phyloP scores from a whole-genome alignment of 2,113 vertebrate genomes.

The Pteronura brasiliensis region DNA sequence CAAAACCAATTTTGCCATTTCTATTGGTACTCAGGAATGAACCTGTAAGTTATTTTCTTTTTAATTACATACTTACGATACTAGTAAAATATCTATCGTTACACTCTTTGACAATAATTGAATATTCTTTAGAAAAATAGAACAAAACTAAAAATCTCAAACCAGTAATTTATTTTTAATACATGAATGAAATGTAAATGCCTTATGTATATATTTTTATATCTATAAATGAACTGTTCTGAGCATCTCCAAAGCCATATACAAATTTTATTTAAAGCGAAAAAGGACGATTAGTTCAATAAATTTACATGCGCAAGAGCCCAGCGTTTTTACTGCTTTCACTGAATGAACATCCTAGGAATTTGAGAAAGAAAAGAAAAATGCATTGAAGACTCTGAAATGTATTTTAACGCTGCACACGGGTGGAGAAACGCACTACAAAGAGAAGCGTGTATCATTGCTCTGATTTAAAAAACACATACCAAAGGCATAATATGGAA shows the following conservation, averaged over 20 bases:
- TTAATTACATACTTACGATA: conserved; percentile 47
- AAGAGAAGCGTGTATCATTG: conserved; percentile 51
- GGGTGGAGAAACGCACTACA: conserved; percentile 65
- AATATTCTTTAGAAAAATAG: conserved; percentile 60
- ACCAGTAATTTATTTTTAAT: conserved; percentile 48
- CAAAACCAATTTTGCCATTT: conserved; percentile 47
- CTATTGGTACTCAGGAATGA: conserved; percentile 48
- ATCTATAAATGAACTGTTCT: conserved; percentile 12
- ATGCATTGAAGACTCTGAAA: conserved; percentile 44
- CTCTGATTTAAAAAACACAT: conserved; percentile 74
- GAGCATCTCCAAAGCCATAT: conserved; percentile 31
- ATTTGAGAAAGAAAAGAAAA: conserved; percentile 54
- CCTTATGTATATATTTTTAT: not conserved
- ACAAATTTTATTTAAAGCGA: conserved; percentile 52
- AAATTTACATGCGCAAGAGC: conserved; percentile 44
- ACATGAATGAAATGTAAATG: conserved; percentile 56
- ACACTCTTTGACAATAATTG: conserved; percentile 37
- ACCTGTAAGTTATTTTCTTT: conserved; percentile 53
- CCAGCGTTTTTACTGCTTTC: conserved; percentile 29
- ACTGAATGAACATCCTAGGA: conserved; percentile 43
- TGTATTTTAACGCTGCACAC: conserved; percentile 54
- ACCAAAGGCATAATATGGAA: conserved; percentile 76
- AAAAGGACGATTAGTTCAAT: conserved; percentile 38
- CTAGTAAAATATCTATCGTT: not conserved
- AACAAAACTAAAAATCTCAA: conserved; percentile 48